Conservation (phyloP, 2,113 vertebrate genomes). For the Scalopus aquaticus region DNA sequence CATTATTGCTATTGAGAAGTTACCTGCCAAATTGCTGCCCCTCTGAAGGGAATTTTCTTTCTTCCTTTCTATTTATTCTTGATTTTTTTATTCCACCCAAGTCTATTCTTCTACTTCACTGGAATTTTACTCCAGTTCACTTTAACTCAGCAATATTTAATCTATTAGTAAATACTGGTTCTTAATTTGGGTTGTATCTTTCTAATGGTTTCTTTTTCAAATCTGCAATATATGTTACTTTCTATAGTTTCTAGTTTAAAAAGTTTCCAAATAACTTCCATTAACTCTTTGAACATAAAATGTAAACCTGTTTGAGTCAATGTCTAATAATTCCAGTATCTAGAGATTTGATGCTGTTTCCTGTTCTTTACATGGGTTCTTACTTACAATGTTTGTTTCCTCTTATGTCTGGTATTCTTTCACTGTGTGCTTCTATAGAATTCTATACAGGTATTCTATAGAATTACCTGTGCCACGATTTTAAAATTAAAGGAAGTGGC, state of each 20-base stretch:
- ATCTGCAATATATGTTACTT: background rate
- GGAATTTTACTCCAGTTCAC: background rate
- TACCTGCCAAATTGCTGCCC: background rate
- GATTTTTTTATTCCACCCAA: background rate
- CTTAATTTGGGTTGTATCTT: slow-evolving; percentile 20
- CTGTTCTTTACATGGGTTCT: background rate
- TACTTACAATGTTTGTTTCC: background rate
- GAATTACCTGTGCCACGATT: slow-evolving; percentile 17
- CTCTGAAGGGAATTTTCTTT: background rate
- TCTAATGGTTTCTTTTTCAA: background rate
- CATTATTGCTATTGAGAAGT: background rate
- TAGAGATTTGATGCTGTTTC: background rate
- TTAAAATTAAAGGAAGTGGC: background rate
- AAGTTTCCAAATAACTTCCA: background rate
- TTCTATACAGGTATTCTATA: too few relatives aligned
- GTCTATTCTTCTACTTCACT: background rate
- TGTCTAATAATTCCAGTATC: background rate
- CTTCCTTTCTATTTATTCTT: background rate
- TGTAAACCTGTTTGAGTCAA: background rate
- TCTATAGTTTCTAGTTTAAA: background rate
- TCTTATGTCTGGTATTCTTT: background rate
- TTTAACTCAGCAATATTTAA: background rate
- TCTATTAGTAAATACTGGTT: background rate
- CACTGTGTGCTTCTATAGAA: background rate
- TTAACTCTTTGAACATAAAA: slow-evolving; percentile 8